A percentile compares a stretch with the other conserved stretches of the same genome.
Evolutionary conservation across 2,888 invertebrate species (phyloP).

Genomic region (Aricia artaxerxes): DNA sequence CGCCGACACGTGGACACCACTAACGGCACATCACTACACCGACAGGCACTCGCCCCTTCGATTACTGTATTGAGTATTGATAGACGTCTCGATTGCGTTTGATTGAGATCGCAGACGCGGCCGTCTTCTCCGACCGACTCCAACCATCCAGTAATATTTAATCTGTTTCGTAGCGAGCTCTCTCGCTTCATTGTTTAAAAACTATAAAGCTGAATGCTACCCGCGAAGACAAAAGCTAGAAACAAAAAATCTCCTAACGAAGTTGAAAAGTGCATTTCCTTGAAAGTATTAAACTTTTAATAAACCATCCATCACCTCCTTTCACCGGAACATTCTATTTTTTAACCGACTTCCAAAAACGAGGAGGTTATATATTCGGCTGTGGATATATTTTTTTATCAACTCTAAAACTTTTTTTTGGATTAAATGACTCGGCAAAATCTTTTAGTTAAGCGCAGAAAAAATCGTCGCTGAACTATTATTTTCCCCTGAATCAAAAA

Average conservation of each 20-base stretch:
- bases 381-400: neutral
- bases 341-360: no score
- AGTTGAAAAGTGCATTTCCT: neutral
- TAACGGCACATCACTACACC: neutral
- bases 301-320: conserved; percentile 1
- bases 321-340: conserved; percentile 34
- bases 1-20: neutral
- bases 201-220: neutral
- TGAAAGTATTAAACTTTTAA: conserved; percentile 3
- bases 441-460: neutral
- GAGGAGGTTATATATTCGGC: no score
- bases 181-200: neutral
- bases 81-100: conserved; percentile 5
- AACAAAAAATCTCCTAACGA: neutral
- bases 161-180: neutral
- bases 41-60: neutral
- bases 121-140: neutral
- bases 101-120: neutral
- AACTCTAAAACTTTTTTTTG: neutral
- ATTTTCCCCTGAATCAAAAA: neutral
- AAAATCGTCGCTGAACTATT: neutral
- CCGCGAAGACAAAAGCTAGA: neutral
- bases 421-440: neutral
- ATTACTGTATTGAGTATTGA: neutral
- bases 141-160: neutral